Evolutionary conservation across 1,140 invertebrate genomes (phyloP), one percentile per base, ranked within the genome.

Genomic region (Euborellia annulipes): DNA sequence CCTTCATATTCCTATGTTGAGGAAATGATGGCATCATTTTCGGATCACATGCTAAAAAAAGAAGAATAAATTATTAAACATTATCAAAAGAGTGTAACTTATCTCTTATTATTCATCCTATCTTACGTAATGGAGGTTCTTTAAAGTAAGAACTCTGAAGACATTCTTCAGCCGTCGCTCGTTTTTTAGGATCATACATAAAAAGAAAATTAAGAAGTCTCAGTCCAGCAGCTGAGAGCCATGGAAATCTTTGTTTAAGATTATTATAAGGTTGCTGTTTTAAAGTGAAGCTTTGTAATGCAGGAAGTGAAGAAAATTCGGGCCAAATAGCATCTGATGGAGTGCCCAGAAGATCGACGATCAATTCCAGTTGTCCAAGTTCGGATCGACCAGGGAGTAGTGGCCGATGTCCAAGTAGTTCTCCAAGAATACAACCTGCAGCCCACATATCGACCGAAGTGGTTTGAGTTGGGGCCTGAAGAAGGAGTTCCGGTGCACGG

Each of bases 401-500:
- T 1, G 94, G 93, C 60, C 85, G 88, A 52, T 97, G 89, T 4
- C 84, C 77, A 50, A 94, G 62, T 39, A 95, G 51, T 51, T 77
- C 75, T 16, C 70, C 69, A 32, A 88, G 68, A 55, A 88, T 88
- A 55, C 85, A 89, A 1, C 84, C 83, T 37, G 88, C 83, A n/a
- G 92, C 88, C 94, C 94, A 98, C 85, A 97, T 97, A 62, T 98
- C 94, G 32, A 98, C 80, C 11, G 88, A 89, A 3, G 90, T 90
- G 0, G 91, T 93, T 61, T 97, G 91, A 20, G 76, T 82, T 39
- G 79, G 79, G 0, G 87, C 79, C 57, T 93, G 86, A 18, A 98
- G 68, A 20, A 98, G 67, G 19, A 98, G 64, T 69, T 98, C 94
- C 3, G 93, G 93, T n/a, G 92, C 88, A 61, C 94, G 72, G 59